Evolutionary conservation across 1,140 invertebrate species (phyloP).

Genomic region (Chelonus insularis): DNA sequence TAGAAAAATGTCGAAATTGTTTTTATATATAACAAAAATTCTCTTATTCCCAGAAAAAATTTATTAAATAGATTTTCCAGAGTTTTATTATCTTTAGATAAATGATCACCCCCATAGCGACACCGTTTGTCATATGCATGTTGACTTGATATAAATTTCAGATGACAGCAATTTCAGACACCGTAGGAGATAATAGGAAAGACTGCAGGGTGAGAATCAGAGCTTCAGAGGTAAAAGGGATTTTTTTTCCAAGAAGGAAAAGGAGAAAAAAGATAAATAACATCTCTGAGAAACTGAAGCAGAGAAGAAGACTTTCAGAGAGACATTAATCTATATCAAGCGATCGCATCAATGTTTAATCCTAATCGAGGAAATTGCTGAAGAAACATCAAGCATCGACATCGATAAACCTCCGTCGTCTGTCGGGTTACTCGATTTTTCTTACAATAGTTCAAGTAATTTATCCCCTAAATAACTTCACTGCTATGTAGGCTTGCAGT

Average conservation of each 20-base stretch:
- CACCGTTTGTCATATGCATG: slow-evolving; percentile 43
- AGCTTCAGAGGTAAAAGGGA: not conserved
- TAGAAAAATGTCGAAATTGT: not conserved
- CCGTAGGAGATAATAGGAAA: not conserved
- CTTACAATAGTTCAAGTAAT: too few species aligned
- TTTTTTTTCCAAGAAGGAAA: slow-evolving; percentile 1
- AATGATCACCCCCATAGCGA: slow-evolving; percentile 37
- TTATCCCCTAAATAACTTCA: too few species aligned
- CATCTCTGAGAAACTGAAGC: slow-evolving; percentile 12
- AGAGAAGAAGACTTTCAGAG: slow-evolving; percentile 17
- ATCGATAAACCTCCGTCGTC: not conserved
- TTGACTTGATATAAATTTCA: slow-evolving; percentile 20
- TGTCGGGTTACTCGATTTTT: not conserved
- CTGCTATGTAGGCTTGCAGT: too few species aligned
- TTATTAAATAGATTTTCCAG: slow-evolving; percentile 43
- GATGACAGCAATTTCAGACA: slow-evolving; percentile 15
- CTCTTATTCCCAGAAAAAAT: not conserved
- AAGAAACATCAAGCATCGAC: not conserved
- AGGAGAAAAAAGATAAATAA: slow-evolving; percentile 42
- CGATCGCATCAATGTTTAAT: slow-evolving; percentile 51
- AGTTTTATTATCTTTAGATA: slow-evolving; percentile 45
- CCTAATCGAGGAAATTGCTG: slow-evolving; percentile 48
- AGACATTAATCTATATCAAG: slow-evolving; percentile 54
- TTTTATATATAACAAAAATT: not conserved
- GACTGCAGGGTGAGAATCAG: slow-evolving; percentile 5